Conservation (phyloP, 2,797 vertebrate species). For the Sebastes itinus region DNA sequence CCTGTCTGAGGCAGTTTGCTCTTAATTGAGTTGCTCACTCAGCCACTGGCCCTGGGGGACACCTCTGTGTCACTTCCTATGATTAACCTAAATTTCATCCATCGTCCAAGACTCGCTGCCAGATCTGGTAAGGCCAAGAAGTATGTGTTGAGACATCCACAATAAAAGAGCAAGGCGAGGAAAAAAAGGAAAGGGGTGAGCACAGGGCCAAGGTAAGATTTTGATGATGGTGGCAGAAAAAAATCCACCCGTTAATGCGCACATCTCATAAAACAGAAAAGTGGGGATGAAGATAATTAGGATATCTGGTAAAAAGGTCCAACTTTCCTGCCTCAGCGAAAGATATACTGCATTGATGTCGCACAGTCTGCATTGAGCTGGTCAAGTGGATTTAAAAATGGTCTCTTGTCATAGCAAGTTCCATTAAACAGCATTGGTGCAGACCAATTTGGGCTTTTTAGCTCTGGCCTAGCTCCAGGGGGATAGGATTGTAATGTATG, state of each 20-base stretch:
- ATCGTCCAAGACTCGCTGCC: constrained; percentile 73
- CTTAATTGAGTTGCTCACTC: constrained; percentile 87
- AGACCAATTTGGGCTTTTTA: constrained; percentile 75
- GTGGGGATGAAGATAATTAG: constrained; percentile 61
- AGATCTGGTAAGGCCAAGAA: constrained; percentile 75
- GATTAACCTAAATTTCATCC: constrained; percentile 84
- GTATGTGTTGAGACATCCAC: constrained; percentile 74
- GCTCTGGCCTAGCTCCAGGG: constrained; percentile 68
- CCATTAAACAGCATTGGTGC: constrained; percentile 67
- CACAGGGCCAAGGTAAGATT: constrained; percentile 52
- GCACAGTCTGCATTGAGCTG: constrained; percentile 51
- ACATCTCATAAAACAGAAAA: constrained; percentile 57
- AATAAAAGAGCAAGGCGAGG: constrained; percentile 64
- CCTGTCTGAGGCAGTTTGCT: constrained; percentile 79
- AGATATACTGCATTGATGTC: constrained; percentile 57
- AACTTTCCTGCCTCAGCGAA: constrained; percentile 74
- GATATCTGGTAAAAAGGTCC: constrained; percentile 54
- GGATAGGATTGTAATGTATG: constrained; percentile 68
- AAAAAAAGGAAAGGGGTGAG: constrained; percentile 37
- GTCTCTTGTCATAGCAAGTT: constrained; percentile 63
- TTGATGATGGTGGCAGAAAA: constrained; percentile 60
- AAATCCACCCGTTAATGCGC: constrained; percentile 55
- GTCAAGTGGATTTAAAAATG: constrained; percentile 74
- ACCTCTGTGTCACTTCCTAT: constrained; percentile 84
- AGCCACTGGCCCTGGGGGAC: constrained; percentile 79